phyloP scores from a whole-genome alignment of 2,888 invertebrate species.

The Dyspetes luteomarginatus region DNA sequence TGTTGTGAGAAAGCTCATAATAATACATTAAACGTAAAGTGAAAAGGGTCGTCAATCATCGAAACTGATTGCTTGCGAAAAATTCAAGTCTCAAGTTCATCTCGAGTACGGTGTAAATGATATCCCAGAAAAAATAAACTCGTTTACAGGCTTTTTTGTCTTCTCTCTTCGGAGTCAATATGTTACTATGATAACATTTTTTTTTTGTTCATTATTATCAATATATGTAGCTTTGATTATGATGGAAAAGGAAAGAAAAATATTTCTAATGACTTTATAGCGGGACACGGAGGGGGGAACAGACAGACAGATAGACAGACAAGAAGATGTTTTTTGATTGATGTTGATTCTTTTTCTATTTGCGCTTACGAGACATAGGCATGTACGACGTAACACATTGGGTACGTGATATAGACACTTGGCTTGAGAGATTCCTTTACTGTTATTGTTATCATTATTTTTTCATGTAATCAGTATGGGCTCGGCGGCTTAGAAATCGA shows the following conservation, averaged over 20 bases:
- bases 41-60: not conserved
- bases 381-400: conserved; percentile 69
- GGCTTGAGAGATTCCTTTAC: conserved; percentile 64
- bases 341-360: conserved; percentile 50
- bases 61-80: not conserved
- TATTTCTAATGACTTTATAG: conserved; percentile 29
- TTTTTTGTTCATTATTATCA: conserved; percentile 5
- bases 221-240: no score
- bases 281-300: conserved; percentile 39
- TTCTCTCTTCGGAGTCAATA: no score
- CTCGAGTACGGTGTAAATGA: no score
- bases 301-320: conserved; percentile 55
- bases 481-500: conserved; percentile 2
- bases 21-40: not conserved
- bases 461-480: conserved; percentile 1
- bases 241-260: conserved; percentile 31
- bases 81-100: conserved; percentile 10
- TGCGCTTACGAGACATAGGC: conserved; percentile 69
- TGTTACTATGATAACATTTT: not conserved
- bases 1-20: not conserved
- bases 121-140: no score
- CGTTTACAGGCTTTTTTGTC: no score
- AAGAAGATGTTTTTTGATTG: conserved; percentile 54
- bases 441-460: conserved; percentile 47
- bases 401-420: conserved; percentile 69